phyloP scores from a whole-genome alignment of 1,140 invertebrate species.

The Orchestia grillus region DNA sequence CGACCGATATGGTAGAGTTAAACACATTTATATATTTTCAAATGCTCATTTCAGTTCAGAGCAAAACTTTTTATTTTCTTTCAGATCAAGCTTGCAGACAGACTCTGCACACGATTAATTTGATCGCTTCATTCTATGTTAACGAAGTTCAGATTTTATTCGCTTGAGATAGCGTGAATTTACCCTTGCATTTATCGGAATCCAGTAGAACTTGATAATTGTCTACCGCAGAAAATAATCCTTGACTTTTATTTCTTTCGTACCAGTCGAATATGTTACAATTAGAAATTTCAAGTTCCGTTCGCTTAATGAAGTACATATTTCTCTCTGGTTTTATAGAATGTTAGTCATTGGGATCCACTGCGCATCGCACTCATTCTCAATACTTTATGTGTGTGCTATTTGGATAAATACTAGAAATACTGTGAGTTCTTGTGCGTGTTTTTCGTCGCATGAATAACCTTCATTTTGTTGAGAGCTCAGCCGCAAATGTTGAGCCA shows the following conservation, averaged over 20 bases:
- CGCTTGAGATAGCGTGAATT: background rate
- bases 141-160: background rate
- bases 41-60: too few relatives aligned
- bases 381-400: background rate
- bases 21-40: background rate
- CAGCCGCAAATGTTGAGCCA: background rate
- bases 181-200: background rate
- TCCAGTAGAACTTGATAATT: background rate
- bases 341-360: too few relatives aligned
- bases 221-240: background rate
- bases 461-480: background rate
- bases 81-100: background rate
- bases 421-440: background rate
- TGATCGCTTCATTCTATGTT: background rate
- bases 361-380: background rate
- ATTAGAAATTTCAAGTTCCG: background rate
- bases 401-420: too few relatives aligned
- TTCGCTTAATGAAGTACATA: background rate
- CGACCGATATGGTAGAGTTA: background rate
- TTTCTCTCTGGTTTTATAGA: background rate
- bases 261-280: background rate
- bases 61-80: background rate
- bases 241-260: background rate
- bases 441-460: background rate
- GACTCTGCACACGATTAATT: background rate